Percentiles rank a stretch among this genome's conserved stretches.
phyloP scores from a whole-genome alignment of 2,888 invertebrate genomes.

The Autographa gamma region DNA sequence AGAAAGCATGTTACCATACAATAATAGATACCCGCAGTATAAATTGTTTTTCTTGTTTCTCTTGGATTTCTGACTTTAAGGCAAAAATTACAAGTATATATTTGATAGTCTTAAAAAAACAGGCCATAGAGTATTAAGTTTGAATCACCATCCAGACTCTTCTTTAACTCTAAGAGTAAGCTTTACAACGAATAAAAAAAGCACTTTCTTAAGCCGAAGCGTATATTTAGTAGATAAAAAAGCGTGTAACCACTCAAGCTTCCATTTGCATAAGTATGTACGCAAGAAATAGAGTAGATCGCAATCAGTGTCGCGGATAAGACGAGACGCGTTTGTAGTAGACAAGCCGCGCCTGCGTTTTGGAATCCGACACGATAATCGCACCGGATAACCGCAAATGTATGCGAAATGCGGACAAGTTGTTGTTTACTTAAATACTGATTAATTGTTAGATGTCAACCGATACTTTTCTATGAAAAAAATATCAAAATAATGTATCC shows the following conservation, averaged over 20 bases:
- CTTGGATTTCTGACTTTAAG: too few relatives aligned
- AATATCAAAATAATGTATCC: too few relatives aligned
- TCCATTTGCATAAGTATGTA: conserved; percentile 52
- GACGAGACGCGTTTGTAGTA: conserved; percentile 59
- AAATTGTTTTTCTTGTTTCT: too few relatives aligned
- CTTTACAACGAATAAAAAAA: not conserved
- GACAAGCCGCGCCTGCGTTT: conserved; percentile 57
- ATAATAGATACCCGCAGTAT: too few relatives aligned
- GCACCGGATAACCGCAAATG: conserved; percentile 59
- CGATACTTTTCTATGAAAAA: not conserved
- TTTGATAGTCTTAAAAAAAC: too few relatives aligned
- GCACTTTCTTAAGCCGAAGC: not conserved
- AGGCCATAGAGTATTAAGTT: too few relatives aligned
- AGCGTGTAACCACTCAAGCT: conserved; percentile 32
- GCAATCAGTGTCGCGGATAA: conserved; percentile 65
- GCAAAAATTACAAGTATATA: too few relatives aligned
- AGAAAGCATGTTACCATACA: too few relatives aligned
- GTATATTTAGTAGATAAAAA: conserved; percentile 25
- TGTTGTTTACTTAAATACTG: conserved; percentile 49
- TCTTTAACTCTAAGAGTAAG: not conserved
- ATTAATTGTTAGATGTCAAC: conserved; percentile 18
- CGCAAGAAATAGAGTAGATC: conserved; percentile 56
- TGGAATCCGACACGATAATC: conserved; percentile 65
- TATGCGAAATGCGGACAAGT: conserved; percentile 58
- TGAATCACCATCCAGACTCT: too few relatives aligned